Evolutionary conservation across 2,888 invertebrate genomes (phyloP), one percentile per base, ranked within the genome.

Genomic region (Acanthosepion pharaonis): DNA sequence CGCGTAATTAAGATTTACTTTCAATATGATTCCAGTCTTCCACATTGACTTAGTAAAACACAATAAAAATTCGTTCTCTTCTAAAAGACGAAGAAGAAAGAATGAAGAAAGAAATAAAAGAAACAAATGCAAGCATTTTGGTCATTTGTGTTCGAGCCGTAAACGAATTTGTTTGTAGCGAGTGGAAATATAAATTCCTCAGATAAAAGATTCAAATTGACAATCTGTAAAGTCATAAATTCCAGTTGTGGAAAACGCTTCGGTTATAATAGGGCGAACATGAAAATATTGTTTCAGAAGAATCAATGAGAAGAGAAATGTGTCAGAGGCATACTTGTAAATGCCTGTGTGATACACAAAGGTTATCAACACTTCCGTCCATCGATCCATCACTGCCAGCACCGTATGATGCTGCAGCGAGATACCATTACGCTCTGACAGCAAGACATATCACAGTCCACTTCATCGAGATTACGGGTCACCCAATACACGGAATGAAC

Each of bases 221-320:
- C 78, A 78, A 78, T 78, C 78, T 78, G 15, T 33, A 33, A 78
- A 78, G 78, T 78, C 78, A 78, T 78, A 78, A 78, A 78, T 78
- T 78, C n/a, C 78, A n/a, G 78, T 78, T n/a, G n/a, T n/a, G 78
- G 78, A n/a, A n/a, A 78, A 78, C n/a, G 33, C 23, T 78, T 59
- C 59, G 59, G 5, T 23, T 33, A 78, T 78, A 78, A 78, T n/a
- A 33, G 78, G n/a, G 11, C 78, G 2, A 78, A 33, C 78, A 78
- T 78, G n/a, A 33, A 78, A 78, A 78, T 23, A 78, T 78, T n/a
- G 78, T 78, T 78, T 78, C 78, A 78, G 78, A n/a, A 78, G 78
- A 78, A 78, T 78, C 78, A 78, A 78, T 78, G 78, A n/a, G n/a
- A 78, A 78, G 78, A 78, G n/a, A n/a, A 78, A 78, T 78, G n/a